Percentiles rank a stretch among this genome's conserved stretches.
phyloP scores from a whole-genome alignment of 2,888 invertebrate genomes.

The Ophioninae sp. region DNA sequence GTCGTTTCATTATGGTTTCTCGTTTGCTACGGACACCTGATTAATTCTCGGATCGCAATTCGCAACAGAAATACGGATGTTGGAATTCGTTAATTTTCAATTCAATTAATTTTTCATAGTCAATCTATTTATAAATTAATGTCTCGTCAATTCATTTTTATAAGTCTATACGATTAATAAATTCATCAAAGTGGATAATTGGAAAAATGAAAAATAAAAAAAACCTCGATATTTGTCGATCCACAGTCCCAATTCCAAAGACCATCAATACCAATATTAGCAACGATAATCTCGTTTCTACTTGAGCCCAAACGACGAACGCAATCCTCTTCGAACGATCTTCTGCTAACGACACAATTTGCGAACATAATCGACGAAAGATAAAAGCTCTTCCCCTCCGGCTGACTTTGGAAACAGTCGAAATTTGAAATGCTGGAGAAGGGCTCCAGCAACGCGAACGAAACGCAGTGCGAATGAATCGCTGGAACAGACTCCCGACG shows the following conservation, averaged over 20 bases:
- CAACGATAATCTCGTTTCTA: background rate
- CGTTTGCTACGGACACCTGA: no score
- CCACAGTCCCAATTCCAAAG: background rate
- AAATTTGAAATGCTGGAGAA: background rate
- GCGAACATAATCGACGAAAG: background rate
- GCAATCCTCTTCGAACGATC: background rate
- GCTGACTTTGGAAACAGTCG: background rate
- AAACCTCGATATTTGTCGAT: background rate
- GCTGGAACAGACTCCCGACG: background rate
- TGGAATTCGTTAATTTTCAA: no score
- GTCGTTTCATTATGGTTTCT: background rate
- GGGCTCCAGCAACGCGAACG: background rate
- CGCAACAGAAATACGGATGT: no score
- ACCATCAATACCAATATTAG: background rate
- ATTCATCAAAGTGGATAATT: no score
- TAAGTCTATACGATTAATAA: no score
- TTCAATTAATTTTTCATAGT: no score
- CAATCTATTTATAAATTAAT: no score
- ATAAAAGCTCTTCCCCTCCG: background rate
- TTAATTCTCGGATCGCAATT: no score
- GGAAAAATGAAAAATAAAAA: no score
- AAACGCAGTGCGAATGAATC: background rate
- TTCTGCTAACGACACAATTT: background rate
- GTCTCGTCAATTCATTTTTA: no score
- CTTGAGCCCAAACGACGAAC: background rate